phyloP scores from a whole-genome alignment of 2,888 invertebrate genomes.

The Panorpa germanica region DNA sequence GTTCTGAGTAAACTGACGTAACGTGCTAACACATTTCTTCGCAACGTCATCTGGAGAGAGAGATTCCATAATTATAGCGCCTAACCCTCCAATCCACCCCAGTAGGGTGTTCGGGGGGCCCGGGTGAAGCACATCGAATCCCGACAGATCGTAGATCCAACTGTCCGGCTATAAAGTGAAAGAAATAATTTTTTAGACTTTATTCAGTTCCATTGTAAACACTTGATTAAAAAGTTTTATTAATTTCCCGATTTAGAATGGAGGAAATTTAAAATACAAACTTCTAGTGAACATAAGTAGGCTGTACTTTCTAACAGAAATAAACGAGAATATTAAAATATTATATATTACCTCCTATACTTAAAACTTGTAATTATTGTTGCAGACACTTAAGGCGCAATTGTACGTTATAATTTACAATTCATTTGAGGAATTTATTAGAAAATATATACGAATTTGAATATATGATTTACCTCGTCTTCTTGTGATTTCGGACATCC shows the following conservation, averaged over 20 bases:
- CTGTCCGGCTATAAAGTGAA: slow-evolving; percentile 14
- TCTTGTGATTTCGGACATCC: too few relatives aligned
- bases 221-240: too few relatives aligned
- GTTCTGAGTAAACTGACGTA: slow-evolving; percentile 28
- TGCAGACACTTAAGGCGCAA: slow-evolving; percentile 9
- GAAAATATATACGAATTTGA: neutral
- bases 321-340: too few relatives aligned
- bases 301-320: too few relatives aligned
- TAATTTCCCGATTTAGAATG: too few relatives aligned
- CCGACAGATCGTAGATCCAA: slow-evolving; percentile 40
- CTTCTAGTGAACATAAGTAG: too few relatives aligned
- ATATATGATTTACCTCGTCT: neutral
- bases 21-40: slow-evolving; percentile 27
- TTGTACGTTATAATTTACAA: neutral
- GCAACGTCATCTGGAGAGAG: slow-evolving; percentile 29
- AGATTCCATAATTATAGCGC: slow-evolving; percentile 34
- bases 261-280: too few relatives aligned
- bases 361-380: slow-evolving; percentile 8
- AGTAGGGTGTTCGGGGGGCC: slow-evolving; percentile 29
- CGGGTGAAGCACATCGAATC: slow-evolving; percentile 39
- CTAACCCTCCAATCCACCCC: slow-evolving; percentile 45
- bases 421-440: neutral
- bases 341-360: too few relatives aligned
- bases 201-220: slow-evolving; percentile 12
- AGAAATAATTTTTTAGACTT: slow-evolving; percentile 10